Percentiles rank a stretch among this genome's conserved stretches.
Conservation (phyloP, 2,888 invertebrate genomes). For the Hoplodrina ambigua region DNA sequence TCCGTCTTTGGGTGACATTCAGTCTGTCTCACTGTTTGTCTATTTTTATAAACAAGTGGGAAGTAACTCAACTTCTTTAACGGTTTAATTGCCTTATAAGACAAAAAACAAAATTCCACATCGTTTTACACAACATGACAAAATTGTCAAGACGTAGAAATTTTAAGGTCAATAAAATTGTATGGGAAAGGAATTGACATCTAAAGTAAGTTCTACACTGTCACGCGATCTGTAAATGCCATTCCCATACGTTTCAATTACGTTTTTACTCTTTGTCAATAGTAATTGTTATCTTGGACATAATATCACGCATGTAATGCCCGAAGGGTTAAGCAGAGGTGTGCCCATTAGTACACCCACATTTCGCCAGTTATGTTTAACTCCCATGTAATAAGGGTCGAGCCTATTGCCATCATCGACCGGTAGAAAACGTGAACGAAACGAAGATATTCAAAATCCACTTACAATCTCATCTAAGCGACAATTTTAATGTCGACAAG, state of each 20-base stretch:
- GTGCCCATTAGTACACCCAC: too few species aligned
- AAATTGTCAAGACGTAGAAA: conserved; percentile 6
- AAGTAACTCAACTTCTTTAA: neutral
- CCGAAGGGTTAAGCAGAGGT: too few species aligned
- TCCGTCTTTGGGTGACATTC: too few species aligned
- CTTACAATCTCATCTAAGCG: too few species aligned
- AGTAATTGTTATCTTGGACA: conserved; percentile 7
- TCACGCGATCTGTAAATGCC: conserved; percentile 32
- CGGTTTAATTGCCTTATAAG: neutral
- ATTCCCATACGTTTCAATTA: conserved; percentile 28
- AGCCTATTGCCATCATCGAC: too few species aligned
- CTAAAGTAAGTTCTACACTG: neutral
- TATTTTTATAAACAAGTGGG: too few species aligned
- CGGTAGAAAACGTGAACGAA: too few species aligned
- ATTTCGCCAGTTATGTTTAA: too few species aligned
- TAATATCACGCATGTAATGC: neutral
- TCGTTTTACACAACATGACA: conserved; percentile 2
- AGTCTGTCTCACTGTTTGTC: too few species aligned
- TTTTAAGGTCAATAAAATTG: conserved; percentile 1
- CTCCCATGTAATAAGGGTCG: too few species aligned
- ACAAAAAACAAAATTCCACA: neutral
- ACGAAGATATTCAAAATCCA: too few species aligned
- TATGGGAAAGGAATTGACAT: conserved; percentile 17
- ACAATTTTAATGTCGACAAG: too few species aligned
- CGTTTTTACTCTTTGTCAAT: conserved; percentile 14